A percentile compares a stretch with the other conserved stretches of the same genome.
phyloP scores from a whole-genome alignment of 2,113 vertebrate species.

The Hippocampus barbouri region DNA sequence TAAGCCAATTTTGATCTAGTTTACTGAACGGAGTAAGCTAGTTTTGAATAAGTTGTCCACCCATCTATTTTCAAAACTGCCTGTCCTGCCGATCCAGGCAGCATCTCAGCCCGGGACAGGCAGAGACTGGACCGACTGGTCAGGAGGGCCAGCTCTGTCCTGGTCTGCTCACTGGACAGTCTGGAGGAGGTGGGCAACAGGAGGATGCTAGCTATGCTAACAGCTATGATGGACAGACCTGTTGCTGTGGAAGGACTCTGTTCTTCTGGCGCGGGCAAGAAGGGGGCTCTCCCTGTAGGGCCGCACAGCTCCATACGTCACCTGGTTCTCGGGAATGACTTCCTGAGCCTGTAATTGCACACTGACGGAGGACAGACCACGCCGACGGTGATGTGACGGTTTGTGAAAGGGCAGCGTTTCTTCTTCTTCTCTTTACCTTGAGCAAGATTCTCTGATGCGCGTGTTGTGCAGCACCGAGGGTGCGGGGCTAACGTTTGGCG shows the following conservation, averaged over 20 bases:
- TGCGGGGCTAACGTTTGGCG: conserved; percentile 95
- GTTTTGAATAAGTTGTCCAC: no score
- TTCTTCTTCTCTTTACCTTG: conserved; percentile 74
- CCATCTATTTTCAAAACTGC: no score
- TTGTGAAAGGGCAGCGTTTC: not conserved
- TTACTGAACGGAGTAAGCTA: not conserved
- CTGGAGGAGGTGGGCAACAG: no score
- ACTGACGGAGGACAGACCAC: conserved; percentile 57
- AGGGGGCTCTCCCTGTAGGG: conserved; percentile 95
- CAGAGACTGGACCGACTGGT: no score
- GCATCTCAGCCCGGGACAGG: no score
- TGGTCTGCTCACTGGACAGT: no score
- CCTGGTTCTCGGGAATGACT: conserved; percentile 76
- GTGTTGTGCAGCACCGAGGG: conserved; percentile 90
- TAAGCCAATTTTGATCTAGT: not conserved
- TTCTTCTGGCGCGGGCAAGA: conserved; percentile 86
- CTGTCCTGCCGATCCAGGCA: no score
- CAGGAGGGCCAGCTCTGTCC: no score
- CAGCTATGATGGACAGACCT: conserved; percentile 21
- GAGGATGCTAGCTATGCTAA: no score
- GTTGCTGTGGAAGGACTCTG: conserved; percentile 92
- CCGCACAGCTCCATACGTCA: conserved; percentile 85
- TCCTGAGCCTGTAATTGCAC: conserved; percentile 86
- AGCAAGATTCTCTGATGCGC: conserved; percentile 86
- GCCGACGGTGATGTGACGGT: not conserved